These are phyloP conservation scores for Gobionotothen gibberifrons DNA, from an alignment of 2,797 vertebrate genomes.

Conservation along the genomic window DNA sequence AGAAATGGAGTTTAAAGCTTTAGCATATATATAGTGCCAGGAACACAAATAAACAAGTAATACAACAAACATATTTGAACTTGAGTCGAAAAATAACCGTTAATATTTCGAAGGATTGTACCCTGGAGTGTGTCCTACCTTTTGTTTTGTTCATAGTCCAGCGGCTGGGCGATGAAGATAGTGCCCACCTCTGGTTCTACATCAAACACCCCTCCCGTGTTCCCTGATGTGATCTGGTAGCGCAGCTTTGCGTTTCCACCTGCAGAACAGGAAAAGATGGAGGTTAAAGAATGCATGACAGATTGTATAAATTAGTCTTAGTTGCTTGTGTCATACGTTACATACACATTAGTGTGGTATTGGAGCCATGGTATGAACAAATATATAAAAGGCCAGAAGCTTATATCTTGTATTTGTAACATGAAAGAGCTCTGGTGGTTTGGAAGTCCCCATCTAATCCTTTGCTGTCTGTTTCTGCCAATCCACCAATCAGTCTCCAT, in stretches of 20 bases:
- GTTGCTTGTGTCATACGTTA: neutral
- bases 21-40: neutral
- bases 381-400: neutral
- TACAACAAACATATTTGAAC: neutral
- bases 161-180: constrained; percentile 88
- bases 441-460: constrained; percentile 4
- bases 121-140: constrained; percentile 57
- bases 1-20: neutral
- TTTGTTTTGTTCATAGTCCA: constrained; percentile 91
- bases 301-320: constrained; percentile 7
- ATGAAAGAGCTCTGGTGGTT: constrained; percentile 24
- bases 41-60: neutral
- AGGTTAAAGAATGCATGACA: constrained; percentile 11
- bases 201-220: constrained; percentile 88
- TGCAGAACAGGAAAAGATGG: constrained; percentile 53
- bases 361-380: neutral
- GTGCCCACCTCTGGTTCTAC: constrained; percentile 91
- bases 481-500: constrained; percentile 10
- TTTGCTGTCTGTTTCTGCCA: constrained; percentile 16
- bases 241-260: constrained; percentile 92
- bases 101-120: neutral
- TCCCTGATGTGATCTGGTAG: constrained; percentile 92
- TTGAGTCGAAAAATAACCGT: neutral
- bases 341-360: too few species aligned
- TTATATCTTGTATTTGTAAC: constrained; percentile 19